Evolutionary conservation across 2,113 vertebrate species (phyloP).

Genomic region (Dendropsophus ebraccatus): DNA sequence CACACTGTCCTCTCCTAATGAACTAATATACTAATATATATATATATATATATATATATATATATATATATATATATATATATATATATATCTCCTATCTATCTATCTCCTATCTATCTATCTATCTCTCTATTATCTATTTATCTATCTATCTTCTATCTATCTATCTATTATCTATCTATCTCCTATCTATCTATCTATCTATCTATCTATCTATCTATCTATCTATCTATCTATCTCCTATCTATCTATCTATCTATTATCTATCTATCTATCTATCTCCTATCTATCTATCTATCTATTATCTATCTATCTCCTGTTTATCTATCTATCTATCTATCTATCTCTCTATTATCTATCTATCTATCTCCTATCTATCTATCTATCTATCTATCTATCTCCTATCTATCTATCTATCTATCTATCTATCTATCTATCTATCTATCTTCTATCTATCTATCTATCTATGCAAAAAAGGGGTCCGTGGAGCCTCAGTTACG

Average conservation of each 20-base stretch:
- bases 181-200: background rate
- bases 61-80: background rate
- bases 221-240: conserved; percentile 5
- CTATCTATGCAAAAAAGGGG: too few species aligned
- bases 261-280: conserved; percentile 8
- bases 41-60: background rate
- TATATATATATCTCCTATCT: background rate
- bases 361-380: background rate
- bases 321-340: background rate
- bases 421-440: background rate
- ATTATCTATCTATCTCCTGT: background rate
- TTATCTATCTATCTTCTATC: conserved; percentile 19
- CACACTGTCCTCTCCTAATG: too few species aligned
- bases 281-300: background rate
- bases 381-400: conserved; percentile 1
- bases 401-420: too few species aligned
- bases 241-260: background rate
- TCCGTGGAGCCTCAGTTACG: too few species aligned
- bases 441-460: background rate
- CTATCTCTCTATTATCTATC: too few species aligned
- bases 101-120: background rate
- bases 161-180: too few species aligned
- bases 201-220: conserved; percentile 1
- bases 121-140: conserved; percentile 7
- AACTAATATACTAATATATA: background rate